A percentile compares a stretch with the other conserved stretches of the same genome.
Conservation (phyloP, 1,140 invertebrate genomes). For the Drosophila miranda region DNA sequence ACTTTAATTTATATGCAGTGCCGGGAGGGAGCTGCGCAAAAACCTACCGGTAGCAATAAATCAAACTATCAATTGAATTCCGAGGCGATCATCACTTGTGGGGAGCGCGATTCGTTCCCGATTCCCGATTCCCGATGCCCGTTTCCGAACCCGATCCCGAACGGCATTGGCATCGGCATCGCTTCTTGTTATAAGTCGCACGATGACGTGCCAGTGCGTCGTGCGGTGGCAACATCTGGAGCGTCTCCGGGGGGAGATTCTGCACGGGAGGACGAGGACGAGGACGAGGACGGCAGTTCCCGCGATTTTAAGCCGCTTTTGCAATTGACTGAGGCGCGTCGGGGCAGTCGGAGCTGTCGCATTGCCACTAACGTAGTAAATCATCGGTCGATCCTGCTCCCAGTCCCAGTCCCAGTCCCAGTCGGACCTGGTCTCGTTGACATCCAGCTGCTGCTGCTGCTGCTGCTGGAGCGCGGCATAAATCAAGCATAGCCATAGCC, state of each 20-base stretch:
- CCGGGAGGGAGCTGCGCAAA: constrained; percentile 37
- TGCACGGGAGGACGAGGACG: not conserved
- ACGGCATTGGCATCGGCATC: constrained; percentile 35
- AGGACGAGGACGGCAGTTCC: constrained; percentile 13
- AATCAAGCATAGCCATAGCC: constrained; percentile 71
- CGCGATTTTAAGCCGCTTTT: constrained; percentile 80
- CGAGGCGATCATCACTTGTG: constrained; percentile 80
- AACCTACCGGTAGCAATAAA: constrained; percentile 82
- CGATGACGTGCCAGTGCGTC: constrained; percentile 42
- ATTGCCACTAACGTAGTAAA: constrained; percentile 63
- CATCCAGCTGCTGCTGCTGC: constrained; percentile 54
- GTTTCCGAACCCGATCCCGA: constrained; percentile 26
- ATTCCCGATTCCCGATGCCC: constrained; percentile 31
- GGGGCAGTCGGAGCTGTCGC: constrained; percentile 67
- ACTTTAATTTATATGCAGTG: constrained; percentile 75
- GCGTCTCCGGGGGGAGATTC: constrained; percentile 1
- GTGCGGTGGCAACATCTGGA: constrained; percentile 12
- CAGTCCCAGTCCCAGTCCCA: not conserved
- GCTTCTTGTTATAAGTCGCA: constrained; percentile 72
- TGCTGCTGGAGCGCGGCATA: constrained; percentile 43
- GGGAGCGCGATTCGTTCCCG: constrained; percentile 27
- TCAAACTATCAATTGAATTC: constrained; percentile 83
- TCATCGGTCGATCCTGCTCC: constrained; percentile 52
- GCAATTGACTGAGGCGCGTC: constrained; percentile 76
- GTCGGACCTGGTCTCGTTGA: constrained; percentile 42